A percentile compares a stretch with the other conserved stretches of the same genome.
Conservation (phyloP, 2,888 invertebrate genomes). For the Ischnus inquisitorius region DNA sequence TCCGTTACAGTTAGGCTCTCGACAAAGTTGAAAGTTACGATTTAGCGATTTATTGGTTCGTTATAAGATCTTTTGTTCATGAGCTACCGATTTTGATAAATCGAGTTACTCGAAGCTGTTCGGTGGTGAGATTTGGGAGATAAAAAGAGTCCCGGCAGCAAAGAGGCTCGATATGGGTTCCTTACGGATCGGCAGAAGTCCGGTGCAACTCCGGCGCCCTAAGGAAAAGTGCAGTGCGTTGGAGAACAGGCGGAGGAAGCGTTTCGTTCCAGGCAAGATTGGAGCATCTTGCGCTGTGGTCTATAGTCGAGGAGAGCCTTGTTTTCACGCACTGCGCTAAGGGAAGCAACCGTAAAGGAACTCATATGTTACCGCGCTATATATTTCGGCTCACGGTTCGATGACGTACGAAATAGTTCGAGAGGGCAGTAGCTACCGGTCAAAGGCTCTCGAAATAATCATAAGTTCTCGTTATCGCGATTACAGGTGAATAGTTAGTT, state of each 20-base stretch:
- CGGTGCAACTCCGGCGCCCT: neutral
- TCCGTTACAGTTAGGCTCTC: no score
- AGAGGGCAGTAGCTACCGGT: neutral
- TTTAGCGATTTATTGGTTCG: neutral
- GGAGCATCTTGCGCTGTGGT: neutral
- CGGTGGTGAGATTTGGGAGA: neutral
- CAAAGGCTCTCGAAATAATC: neutral
- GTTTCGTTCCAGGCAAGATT: neutral
- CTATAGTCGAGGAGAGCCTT: neutral
- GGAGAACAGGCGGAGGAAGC: neutral
- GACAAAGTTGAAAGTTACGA: neutral
- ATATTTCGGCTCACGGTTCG: neutral
- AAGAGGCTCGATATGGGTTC: neutral
- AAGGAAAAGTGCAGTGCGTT: neutral
- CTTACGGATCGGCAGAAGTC: neutral
- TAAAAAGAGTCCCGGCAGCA: neutral
- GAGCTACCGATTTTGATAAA: neutral
- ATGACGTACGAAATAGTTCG: neutral
- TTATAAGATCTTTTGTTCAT: neutral
- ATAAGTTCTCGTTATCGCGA: neutral
- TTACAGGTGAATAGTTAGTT: neutral
- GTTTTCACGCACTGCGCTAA: neutral
- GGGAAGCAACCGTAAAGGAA: neutral
- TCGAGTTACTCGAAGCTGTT: neutral
- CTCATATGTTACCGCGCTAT: neutral